phyloP scores from a whole-genome alignment of 2,888 invertebrate species.

The Agrilus cyanescens region DNA sequence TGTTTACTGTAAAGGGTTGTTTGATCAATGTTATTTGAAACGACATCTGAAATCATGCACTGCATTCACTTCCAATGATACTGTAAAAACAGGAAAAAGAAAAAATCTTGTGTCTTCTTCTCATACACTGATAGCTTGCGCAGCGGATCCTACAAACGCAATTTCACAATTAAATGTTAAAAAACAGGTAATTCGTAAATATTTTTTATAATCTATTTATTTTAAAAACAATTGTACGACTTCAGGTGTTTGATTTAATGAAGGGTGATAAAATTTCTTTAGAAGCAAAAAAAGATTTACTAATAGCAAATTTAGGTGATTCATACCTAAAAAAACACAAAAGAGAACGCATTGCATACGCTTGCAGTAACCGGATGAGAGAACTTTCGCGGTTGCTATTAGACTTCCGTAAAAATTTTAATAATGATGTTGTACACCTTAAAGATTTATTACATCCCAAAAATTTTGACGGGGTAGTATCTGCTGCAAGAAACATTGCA shows the following conservation, averaged over 20 bases:
- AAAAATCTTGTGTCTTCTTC: background rate
- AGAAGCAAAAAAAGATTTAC: constrained; percentile 16
- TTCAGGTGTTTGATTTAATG: constrained; percentile 16
- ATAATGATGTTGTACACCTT: constrained; percentile 6
- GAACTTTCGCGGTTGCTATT: constrained; percentile 10
- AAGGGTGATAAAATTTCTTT: constrained; percentile 15
- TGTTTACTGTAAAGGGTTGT: constrained; percentile 3
- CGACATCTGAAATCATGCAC: constrained; percentile 1
- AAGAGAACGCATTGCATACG: constrained; percentile 11
- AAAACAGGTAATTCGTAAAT: constrained; percentile 1
- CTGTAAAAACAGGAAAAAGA: background rate
- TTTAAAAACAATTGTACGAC: constrained; percentile 3
- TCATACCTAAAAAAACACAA: constrained; percentile 12
- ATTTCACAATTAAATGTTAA: constrained; percentile 3
- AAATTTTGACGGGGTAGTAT: constrained; percentile 15
- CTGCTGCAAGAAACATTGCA: constrained; percentile 8
- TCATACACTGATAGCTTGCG: constrained; percentile 2
- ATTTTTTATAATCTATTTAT: background rate
- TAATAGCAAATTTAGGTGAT: background rate
- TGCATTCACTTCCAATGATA: background rate
- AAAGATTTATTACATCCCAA: constrained; percentile 16
- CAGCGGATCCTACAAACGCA: background rate
- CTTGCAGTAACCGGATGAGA: constrained; percentile 9
- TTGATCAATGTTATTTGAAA: background rate
- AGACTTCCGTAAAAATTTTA: constrained; percentile 2